Base-by-base conservation (phyloP, 2,797 vertebrate species). In the Lagocephalus sceleratus region DNA sequence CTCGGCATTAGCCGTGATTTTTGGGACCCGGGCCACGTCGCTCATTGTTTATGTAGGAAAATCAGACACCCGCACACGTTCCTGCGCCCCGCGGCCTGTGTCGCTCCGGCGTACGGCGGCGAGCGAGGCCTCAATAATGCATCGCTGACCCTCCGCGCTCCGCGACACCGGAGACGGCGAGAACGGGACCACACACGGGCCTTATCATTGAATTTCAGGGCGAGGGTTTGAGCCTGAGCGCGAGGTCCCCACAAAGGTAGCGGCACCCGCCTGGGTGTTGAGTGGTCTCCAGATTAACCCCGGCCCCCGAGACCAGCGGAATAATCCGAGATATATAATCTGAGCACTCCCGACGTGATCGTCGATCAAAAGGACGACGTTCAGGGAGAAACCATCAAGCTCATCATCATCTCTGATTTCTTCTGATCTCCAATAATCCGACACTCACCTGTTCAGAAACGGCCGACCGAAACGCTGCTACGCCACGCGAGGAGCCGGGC, bases 81-180 rank as follows among this genome's bases (percentile, higher is more conserved):
- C 51, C 44, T 62, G 35, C 19, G 25, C 68, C 65, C 79, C 54
- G 51, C n/a, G n/a, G n/a, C 49, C 23, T 9, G 12, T 78, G 80
- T 75, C 45, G 50, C 10, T 51, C 35, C 68, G 73, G 78, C 73
- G 79, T 75, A 79, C 79, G 75, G 56, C 57, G 62, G 81, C 71
- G 54, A 76, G 66, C 73, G 66, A 58, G 17, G 45, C 23, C 7
- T 90, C 51, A 87, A 89, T 90, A 86, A 90, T 83, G 45, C 69
- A 90, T 85, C 51, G 19, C 16, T 15, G 42, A 16, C 47, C 63
- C 65, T 74, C 61, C 72, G 69, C 76, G 71, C 41, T 56, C 61
- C 46, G 59, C 39, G 81, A 88, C 79, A 87, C 79, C 63, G 32
- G 81, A 86, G 78, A 85, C 68, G 57, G 11, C n/a, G 71, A 35